Evolutionary conservation across 2,797 vertebrate species (phyloP).

Genomic region (Eleutherodactylus coqui): DNA sequence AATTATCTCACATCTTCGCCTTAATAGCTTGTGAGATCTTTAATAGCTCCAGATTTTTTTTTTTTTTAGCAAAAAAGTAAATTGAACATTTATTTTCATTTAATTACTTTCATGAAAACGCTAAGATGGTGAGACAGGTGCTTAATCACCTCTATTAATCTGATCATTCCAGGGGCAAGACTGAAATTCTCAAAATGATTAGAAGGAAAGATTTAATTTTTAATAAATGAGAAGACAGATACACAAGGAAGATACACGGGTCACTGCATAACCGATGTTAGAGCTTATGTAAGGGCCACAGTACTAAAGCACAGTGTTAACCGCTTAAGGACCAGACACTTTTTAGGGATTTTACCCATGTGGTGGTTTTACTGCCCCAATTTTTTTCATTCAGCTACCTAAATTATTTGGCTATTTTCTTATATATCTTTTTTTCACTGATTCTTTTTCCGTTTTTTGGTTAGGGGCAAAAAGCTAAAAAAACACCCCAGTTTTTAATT

Average conservation of each 20-base stretch:
- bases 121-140: conserved; percentile 34
- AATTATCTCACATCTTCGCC: conserved; percentile 12
- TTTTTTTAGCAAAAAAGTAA: conserved; percentile 11
- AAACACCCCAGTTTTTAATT: too few relatives aligned
- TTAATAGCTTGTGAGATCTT: conserved; percentile 19
- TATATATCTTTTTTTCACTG: too few relatives aligned
- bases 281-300: too few relatives aligned
- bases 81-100: conserved; percentile 56
- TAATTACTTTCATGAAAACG: conserved; percentile 52
- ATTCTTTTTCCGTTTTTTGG: too few relatives aligned
- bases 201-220: background rate
- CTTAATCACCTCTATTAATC: conserved; percentile 52
- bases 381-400: too few relatives aligned
- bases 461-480: too few relatives aligned
- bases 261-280: background rate
- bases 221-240: background rate
- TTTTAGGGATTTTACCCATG: too few relatives aligned
- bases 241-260: background rate
- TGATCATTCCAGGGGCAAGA: conserved; percentile 15
- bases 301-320: too few relatives aligned
- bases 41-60: conserved; percentile 39
- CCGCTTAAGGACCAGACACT: too few relatives aligned
- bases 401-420: too few relatives aligned
- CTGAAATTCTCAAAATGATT: conserved; percentile 31
- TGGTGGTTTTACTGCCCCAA: too few relatives aligned